Evolutionary conservation across 2,113 vertebrate species (phyloP), one percentile per base, ranked within the genome.

Genomic region (Gopherus evgoodei): DNA sequence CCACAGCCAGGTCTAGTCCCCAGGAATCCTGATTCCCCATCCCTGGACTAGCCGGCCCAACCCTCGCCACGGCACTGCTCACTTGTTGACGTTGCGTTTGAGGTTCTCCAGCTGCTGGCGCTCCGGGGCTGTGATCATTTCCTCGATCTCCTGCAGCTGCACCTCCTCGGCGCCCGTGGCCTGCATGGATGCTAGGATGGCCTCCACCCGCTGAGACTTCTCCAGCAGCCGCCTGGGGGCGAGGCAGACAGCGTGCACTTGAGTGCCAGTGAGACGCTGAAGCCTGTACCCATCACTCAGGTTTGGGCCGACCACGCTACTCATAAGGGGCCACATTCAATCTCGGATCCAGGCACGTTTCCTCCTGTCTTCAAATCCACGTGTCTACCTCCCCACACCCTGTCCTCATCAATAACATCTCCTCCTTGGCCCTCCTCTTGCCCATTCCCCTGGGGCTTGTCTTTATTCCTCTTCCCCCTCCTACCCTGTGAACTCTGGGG

Each of bases 141-240:
- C 99, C 98, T 99, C 99, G 1, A 99, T 99, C 97, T 99, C 99
- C 1, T 98, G 99, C 35, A 99, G 98, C 97, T 99, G 99, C 0
- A 98, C 96, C 0, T 97, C 97, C 96, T 99, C 99, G 0, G 99
- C 99, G 0, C 99, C 99, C 0, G 99, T 99, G 85, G 99, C 99
- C 97, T 99, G 99, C 98, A 99, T 98, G 5, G 99, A 99, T 0
- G 99, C 99, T 78, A 99, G 93, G 96, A 99, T 99, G 90, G 99
- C 99, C 69, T 99, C 99, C 1, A 99, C 99, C 47, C 99, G 97
- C 98, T 99, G 99, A 1, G 99, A 99, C 96, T 99, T 99, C 96
- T 99, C 99, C 88, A 99, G 98, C 7, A 99, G 98, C 79, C 99
- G 98, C 97, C 99, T 99, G 96, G 2, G 12, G 42, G 29, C 6